Evolutionary conservation across 1,140 invertebrate species (phyloP).

Genomic region (Ylistrum balloti): DNA sequence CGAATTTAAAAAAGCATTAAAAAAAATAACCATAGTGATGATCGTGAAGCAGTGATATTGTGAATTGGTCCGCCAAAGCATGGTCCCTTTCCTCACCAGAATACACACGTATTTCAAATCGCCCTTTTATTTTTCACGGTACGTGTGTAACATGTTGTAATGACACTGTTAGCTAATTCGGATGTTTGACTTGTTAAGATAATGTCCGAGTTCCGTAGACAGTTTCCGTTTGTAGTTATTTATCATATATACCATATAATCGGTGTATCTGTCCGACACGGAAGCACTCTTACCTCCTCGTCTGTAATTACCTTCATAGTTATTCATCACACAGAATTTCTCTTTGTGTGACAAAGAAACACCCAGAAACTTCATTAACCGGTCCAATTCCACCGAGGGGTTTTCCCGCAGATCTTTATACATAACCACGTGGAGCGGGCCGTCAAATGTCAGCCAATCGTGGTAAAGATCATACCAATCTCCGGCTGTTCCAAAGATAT

Average conservation of each 20-base stretch:
- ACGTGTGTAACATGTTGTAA: too few relatives aligned
- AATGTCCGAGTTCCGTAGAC: not conserved
- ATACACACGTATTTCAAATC: too few relatives aligned
- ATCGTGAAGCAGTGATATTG: too few relatives aligned
- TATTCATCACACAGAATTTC: not conserved
- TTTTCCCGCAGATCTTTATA: not conserved
- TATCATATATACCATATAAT: not conserved
- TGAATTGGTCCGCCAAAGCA: too few relatives aligned
- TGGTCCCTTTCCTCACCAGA: too few relatives aligned
- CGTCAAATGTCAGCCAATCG: not conserved
- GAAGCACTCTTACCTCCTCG: not conserved
- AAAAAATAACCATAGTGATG: too few relatives aligned
- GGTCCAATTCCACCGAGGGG: not conserved
- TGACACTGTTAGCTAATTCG: conserved; percentile 1
- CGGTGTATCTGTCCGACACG: not conserved
- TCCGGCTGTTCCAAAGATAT: conserved; percentile 24
- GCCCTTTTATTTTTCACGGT: too few relatives aligned
- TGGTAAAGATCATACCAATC: conserved; percentile 9
- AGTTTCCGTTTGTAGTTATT: not conserved
- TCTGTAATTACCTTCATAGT: not conserved
- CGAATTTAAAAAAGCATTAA: too few relatives aligned
- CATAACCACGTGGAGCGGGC: not conserved
- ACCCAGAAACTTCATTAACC: not conserved
- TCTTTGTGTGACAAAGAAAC: not conserved
- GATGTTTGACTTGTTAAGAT: not conserved